Percentiles rank a stretch among this genome's conserved stretches.
Evolutionary conservation across 2,888 invertebrate genomes (phyloP).

Genomic region (Archaeoteleia sp.): DNA sequence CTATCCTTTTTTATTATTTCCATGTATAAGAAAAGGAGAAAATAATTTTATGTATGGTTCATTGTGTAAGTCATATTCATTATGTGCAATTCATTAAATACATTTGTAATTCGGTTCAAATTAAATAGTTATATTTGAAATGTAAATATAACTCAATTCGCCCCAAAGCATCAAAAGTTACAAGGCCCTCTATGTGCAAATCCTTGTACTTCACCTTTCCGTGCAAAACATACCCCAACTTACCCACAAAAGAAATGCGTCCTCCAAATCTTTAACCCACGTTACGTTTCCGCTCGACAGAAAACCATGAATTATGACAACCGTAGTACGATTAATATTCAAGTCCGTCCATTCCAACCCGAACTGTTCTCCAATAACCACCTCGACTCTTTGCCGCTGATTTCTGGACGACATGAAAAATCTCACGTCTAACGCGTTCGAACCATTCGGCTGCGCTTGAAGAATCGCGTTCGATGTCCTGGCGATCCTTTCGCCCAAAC

Average conservation of each 20-base stretch:
- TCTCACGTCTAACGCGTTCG: slow-evolving; percentile 75
- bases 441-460: slow-evolving; percentile 74
- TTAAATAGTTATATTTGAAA: too few relatives aligned
- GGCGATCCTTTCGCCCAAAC: slow-evolving; percentile 74
- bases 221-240: too few relatives aligned
- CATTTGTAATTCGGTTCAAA: neutral
- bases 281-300: slow-evolving; percentile 78
- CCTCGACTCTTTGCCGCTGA: slow-evolving; percentile 74
- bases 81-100: neutral
- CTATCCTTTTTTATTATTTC: too few relatives aligned
- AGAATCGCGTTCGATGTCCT: slow-evolving; percentile 74
- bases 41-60: too few relatives aligned
- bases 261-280: slow-evolving; percentile 79
- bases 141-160: too few relatives aligned
- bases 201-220: neutral
- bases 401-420: slow-evolving; percentile 76
- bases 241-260: slow-evolving; percentile 78
- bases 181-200: neutral
- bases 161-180: too few relatives aligned
- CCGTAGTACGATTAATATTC: slow-evolving; percentile 76
- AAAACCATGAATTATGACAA: slow-evolving; percentile 81
- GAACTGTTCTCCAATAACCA: slow-evolving; percentile 75
- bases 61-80: too few relatives aligned
- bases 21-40: too few relatives aligned
- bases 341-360: slow-evolving; percentile 79